Evolutionary conservation across 2,113 vertebrate genomes (phyloP).

Genomic region (Neotragus moschatus): DNA sequence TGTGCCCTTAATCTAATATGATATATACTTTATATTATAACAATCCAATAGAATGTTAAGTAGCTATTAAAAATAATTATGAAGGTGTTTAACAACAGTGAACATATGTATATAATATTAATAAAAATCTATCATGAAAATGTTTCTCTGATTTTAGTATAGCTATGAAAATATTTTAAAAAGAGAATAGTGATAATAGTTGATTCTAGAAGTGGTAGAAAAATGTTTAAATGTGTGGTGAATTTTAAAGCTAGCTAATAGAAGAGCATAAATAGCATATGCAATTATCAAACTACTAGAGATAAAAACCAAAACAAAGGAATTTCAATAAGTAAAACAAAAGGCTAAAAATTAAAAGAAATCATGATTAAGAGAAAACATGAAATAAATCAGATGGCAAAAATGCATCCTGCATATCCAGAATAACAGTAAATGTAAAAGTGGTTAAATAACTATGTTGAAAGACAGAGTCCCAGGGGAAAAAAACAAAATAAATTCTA

Average conservation of each 20-base stretch:
- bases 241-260: constrained; percentile 25
- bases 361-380: background rate
- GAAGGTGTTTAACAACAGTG: background rate
- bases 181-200: background rate
- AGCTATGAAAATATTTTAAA: background rate
- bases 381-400: background rate
- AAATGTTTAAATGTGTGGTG: background rate
- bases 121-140: background rate
- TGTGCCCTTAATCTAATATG: background rate
- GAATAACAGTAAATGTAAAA: background rate
- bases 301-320: background rate
- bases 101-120: background rate
- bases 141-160: background rate
- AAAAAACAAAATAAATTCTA: constrained; percentile 31
- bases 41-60: background rate
- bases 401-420: background rate
- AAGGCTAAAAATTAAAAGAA: background rate
- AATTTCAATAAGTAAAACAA: background rate
- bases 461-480: background rate
- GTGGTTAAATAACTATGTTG: background rate
- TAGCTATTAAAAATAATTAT: background rate
- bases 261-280: background rate
- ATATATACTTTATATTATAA: background rate
- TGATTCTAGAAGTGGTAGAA: background rate
- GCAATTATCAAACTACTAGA: background rate